A percentile compares a stretch with the other conserved stretches of the same genome.
Conservation (phyloP, 2,888 invertebrate genomes). For the Thera obeliscata region DNA sequence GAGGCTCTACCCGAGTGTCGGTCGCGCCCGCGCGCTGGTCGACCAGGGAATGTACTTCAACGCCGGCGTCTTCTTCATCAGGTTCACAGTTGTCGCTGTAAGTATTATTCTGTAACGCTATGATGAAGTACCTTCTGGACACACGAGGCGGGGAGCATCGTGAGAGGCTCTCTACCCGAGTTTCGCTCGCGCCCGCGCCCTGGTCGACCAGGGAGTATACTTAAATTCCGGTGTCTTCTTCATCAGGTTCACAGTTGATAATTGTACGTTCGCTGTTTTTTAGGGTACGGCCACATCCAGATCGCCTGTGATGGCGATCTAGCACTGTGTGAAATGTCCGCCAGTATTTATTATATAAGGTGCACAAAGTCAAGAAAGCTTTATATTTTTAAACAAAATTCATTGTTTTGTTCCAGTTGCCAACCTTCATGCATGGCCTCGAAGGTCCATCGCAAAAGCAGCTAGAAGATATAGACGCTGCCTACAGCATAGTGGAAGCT, state of each 20-base stretch:
- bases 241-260: slow-evolving; percentile 51
- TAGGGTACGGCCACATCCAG: no score
- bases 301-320: no score
- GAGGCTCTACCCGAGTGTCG: slow-evolving; percentile 56
- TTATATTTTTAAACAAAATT: no score
- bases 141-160: slow-evolving; percentile 51
- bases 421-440: slow-evolving; percentile 46
- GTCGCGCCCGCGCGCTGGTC: slow-evolving; percentile 49
- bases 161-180: slow-evolving; percentile 55
- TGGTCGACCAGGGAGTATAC: slow-evolving; percentile 57
- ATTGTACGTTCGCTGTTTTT: slow-evolving; percentile 25
- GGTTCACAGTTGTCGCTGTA: slow-evolving; percentile 56
- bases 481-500: slow-evolving; percentile 50
- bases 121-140: slow-evolving; percentile 57
- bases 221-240: slow-evolving; percentile 60
- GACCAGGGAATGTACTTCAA: slow-evolving; percentile 62
- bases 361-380: no score
- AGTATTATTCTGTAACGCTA: slow-evolving; percentile 48
- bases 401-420: slow-evolving; percentile 44
- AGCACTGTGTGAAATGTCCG: no score
- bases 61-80: slow-evolving; percentile 54
- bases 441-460: slow-evolving; percentile 42
- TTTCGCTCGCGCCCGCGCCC: slow-evolving; percentile 50
- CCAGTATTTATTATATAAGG: no score
- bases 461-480: slow-evolving; percentile 47